Conservation (phyloP, 1,140 invertebrate species). For the Macrotrachela quadricornifera region DNA sequence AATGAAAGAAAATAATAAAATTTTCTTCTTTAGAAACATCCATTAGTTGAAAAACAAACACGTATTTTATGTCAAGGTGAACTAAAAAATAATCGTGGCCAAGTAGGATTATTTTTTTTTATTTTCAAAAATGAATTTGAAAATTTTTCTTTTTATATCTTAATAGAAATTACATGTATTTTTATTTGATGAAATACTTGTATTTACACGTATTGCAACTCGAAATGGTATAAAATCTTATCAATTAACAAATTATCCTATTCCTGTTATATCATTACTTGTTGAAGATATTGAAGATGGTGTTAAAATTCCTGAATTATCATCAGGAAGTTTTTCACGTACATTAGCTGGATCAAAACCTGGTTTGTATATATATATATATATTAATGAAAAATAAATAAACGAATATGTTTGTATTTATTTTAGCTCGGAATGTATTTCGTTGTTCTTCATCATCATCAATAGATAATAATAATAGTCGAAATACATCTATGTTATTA, state of each 20-base stretch:
- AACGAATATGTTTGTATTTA: not conserved
- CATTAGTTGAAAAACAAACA: no score
- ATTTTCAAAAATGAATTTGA: no score
- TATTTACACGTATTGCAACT: slow-evolving; percentile 29
- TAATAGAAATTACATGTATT: slow-evolving; percentile 37
- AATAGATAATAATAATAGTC: slow-evolving; percentile 13
- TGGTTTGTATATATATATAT: not conserved
- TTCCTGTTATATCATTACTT: slow-evolving; percentile 26
- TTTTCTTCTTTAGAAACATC: no score
- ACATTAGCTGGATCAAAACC: not conserved
- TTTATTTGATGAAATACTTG: slow-evolving; percentile 34
- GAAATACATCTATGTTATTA: slow-evolving; percentile 12
- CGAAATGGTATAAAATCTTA: slow-evolving; percentile 20
- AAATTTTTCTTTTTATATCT: slow-evolving; percentile 9
- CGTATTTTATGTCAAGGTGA: no score
- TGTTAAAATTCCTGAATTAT: slow-evolving; percentile 11
- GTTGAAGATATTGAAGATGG: slow-evolving; percentile 26
- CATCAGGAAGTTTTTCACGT: slow-evolving; percentile 24
- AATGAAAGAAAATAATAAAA: no score
- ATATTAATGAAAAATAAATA: not conserved
- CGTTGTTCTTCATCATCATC: slow-evolving; percentile 18
- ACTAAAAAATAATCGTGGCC: no score
- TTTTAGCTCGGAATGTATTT: slow-evolving; percentile 24
- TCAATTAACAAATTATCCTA: slow-evolving; percentile 31
- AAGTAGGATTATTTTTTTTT: no score